phyloP scores from a whole-genome alignment of 2,888 invertebrate genomes.

The Aelia acuminata region DNA sequence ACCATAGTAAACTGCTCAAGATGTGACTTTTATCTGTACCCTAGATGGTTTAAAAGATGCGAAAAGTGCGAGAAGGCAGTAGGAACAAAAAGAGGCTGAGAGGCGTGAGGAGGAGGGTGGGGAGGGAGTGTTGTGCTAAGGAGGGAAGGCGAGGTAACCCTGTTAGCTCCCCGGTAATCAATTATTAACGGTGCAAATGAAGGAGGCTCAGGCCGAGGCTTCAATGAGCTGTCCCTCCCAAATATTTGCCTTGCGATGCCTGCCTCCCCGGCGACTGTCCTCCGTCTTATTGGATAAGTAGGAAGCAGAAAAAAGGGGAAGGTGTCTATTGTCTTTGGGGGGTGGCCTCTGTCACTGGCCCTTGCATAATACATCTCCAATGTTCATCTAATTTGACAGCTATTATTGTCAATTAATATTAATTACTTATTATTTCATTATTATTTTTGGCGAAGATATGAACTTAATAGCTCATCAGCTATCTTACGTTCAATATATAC shows the following conservation, averaged over 20 bases:
- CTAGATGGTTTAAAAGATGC: background rate
- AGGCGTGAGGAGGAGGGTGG: background rate
- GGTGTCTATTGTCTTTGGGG: constrained; percentile 46
- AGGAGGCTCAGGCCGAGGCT: constrained; percentile 15
- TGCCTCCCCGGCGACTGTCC: constrained; percentile 15
- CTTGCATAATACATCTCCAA: background rate
- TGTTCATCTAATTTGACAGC: background rate
- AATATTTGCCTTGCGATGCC: constrained; percentile 20
- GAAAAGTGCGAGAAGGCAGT: background rate
- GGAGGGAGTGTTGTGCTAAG: constrained; percentile 13
- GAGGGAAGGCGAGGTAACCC: constrained; percentile 11
- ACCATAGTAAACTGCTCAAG: no score
- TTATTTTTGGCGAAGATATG: no score
- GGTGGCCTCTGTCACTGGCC: background rate
- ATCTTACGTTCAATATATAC: no score
- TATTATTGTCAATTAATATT: constrained; percentile 5
- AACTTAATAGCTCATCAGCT: no score
- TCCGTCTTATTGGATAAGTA: constrained; percentile 44
- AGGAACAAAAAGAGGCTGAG: background rate
- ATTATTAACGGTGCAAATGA: constrained; percentile 51
- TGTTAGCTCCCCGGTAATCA: constrained; percentile 12
- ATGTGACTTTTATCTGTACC: no score
- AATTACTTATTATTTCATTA: no score
- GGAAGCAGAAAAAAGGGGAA: constrained; percentile 40
- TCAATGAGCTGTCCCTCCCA: constrained; percentile 32